phyloP scores from a whole-genome alignment of 2,888 invertebrate species.

The Philopedon plagiatum region DNA sequence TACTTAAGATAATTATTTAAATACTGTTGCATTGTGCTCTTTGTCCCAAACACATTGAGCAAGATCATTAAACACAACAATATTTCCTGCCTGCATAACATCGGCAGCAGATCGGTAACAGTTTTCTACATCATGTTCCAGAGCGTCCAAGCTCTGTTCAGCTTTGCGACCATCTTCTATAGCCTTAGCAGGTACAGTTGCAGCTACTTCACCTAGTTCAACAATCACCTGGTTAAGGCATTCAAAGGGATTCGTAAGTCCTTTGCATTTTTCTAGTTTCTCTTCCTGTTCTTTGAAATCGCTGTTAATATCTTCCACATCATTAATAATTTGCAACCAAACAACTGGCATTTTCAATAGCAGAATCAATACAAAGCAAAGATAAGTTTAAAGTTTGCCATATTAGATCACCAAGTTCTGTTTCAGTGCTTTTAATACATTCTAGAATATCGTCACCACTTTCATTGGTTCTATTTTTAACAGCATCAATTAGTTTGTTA shows the following conservation, averaged over 20 bases:
- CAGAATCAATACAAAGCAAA: constrained; percentile 8
- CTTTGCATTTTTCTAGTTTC: constrained; percentile 16
- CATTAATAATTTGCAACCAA: constrained; percentile 6
- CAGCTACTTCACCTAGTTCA: constrained; percentile 15
- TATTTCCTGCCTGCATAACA: not conserved
- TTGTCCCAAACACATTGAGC: constrained; percentile 7
- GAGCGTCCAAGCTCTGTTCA: not conserved
- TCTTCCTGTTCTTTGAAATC: constrained; percentile 1
- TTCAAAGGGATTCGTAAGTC: not conserved
- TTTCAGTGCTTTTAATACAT: constrained; percentile 6
- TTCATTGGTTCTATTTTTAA: not conserved
- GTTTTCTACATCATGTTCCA: not conserved
- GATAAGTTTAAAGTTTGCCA: not conserved
- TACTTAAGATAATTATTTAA: not conserved
- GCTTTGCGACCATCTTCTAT: constrained; percentile 14
- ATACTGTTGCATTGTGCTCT: not conserved
- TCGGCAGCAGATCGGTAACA: constrained; percentile 2
- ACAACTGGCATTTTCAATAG: not conserved
- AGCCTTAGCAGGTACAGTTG: constrained; percentile 14
- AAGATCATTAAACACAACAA: constrained; percentile 18
- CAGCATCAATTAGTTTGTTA: constrained; percentile 11
- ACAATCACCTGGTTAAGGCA: constrained; percentile 15
- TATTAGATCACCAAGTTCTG: not conserved
- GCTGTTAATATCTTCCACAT: constrained; percentile 2
- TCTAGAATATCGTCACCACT: not conserved